These are phyloP conservation scores for Dendrolimus houi DNA, from an alignment of 2,888 invertebrate species.

Conservation along the genomic window DNA sequence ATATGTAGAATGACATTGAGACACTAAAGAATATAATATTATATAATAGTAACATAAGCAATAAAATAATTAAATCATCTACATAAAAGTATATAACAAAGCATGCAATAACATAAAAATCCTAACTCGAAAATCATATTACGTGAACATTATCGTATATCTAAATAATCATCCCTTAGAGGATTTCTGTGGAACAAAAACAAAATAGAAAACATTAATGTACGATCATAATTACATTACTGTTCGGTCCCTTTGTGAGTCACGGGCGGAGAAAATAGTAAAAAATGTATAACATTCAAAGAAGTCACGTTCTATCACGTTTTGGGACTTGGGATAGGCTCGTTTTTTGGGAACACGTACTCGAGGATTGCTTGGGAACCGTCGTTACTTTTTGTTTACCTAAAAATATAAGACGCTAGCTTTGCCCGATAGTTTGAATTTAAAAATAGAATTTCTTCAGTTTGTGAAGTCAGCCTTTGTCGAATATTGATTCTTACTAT, in stretches of 20 bases:
- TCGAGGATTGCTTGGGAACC: background rate
- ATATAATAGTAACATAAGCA: too few relatives aligned
- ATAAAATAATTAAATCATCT: too few relatives aligned
- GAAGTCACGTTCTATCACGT: slow-evolving; percentile 64
- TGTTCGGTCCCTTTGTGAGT: slow-evolving; percentile 51
- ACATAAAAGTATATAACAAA: too few relatives aligned
- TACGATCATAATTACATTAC: slow-evolving; percentile 48
- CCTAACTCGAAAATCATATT: background rate
- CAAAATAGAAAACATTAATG: slow-evolving; percentile 21
- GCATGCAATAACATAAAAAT: too few relatives aligned
- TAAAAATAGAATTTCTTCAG: too few relatives aligned
- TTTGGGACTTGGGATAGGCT: slow-evolving; percentile 12
- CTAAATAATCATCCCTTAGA: background rate
- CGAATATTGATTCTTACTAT: too few relatives aligned
- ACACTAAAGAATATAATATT: too few relatives aligned
- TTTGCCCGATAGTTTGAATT: background rate
- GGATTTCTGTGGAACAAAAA: background rate
- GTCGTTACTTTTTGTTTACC: background rate
- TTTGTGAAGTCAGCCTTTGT: too few relatives aligned
- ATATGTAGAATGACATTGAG: too few relatives aligned
- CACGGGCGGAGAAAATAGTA: slow-evolving; percentile 25
- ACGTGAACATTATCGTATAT: background rate
- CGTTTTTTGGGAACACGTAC: slow-evolving; percentile 8
- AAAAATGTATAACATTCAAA: slow-evolving; percentile 23
- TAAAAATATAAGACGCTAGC: slow-evolving; percentile 1